A percentile compares a stretch with the other conserved stretches of the same genome.
phyloP scores from a whole-genome alignment of 2,888 invertebrate species.

The Patella depressa region DNA sequence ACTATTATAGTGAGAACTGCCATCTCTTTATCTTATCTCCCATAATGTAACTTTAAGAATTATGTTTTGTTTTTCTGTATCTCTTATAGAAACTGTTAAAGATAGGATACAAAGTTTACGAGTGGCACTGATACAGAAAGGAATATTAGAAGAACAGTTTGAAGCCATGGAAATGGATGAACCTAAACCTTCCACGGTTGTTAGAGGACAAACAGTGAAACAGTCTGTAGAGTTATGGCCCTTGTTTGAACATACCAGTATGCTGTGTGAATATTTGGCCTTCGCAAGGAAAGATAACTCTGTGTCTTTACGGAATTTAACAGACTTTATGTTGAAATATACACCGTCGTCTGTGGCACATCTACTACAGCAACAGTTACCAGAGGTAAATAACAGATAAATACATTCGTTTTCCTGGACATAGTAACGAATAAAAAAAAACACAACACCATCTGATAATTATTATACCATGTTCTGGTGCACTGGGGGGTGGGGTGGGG shows the following conservation, averaged over 20 bases:
- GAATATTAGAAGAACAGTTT: neutral
- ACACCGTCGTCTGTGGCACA: conserved; percentile 17
- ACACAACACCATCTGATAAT: no score
- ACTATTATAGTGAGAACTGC: no score
- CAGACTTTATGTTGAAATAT: conserved; percentile 14
- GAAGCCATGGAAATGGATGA: neutral
- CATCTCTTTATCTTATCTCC: no score
- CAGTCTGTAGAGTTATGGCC: conserved; percentile 53
- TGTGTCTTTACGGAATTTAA: conserved; percentile 1
- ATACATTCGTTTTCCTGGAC: no score
- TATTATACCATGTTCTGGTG: no score
- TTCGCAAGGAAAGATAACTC: neutral
- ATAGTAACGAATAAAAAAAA: no score
- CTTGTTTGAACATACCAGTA: conserved; percentile 46
- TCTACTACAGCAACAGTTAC: neutral
- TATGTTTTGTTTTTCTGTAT: no score
- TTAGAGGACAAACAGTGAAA: conserved; percentile 17
- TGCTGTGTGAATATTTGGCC: conserved; percentile 36
- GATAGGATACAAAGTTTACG: no score
- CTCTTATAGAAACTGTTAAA: no score
- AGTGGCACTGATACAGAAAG: neutral
- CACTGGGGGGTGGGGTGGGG: no score
- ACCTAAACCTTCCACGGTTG: conserved; percentile 11
- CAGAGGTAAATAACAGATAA: no score
- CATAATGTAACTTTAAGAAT: no score